These are phyloP conservation scores for Sternotherus odoratus DNA, from an alignment of 2,797 vertebrate genomes.

Conservation along the genomic window DNA sequence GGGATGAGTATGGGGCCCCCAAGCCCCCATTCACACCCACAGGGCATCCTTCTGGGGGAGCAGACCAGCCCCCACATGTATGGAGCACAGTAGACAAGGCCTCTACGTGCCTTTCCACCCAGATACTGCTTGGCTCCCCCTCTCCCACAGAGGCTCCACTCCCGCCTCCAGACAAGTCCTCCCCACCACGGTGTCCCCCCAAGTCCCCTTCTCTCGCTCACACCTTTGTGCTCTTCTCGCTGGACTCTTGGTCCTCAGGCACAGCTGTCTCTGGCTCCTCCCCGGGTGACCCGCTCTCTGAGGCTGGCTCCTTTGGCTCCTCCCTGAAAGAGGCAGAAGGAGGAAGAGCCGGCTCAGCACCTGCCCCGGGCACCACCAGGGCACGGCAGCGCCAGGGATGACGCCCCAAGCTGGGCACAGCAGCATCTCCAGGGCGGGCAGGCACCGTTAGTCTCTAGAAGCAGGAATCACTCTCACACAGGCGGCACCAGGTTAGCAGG, in stretches of 20 bases:
- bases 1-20: background rate
- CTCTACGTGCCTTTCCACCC: background rate
- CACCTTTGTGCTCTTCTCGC: background rate
- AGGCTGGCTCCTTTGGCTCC: conserved; percentile 65
- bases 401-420: background rate
- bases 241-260: background rate
- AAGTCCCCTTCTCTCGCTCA: background rate
- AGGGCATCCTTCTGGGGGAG: background rate
- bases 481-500: conserved; percentile 63
- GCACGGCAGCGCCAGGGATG: background rate
- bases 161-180: background rate
- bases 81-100: background rate
- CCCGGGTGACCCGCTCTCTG: conserved; percentile 21
- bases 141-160: background rate
- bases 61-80: background rate
- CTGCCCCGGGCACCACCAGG: background rate
- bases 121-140: background rate
- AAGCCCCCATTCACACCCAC: background rate
- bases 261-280: background rate
- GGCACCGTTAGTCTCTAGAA: background rate
- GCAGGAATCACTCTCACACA: background rate
- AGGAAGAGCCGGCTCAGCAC: conserved; percentile 41
- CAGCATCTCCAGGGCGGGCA: conserved; percentile 29
- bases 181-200: too few relatives aligned
- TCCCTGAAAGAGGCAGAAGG: conserved; percentile 63